These are phyloP conservation scores for Drosophila infuscata DNA, from an alignment of 2,888 invertebrate genomes.

Conservation along the genomic window DNA sequence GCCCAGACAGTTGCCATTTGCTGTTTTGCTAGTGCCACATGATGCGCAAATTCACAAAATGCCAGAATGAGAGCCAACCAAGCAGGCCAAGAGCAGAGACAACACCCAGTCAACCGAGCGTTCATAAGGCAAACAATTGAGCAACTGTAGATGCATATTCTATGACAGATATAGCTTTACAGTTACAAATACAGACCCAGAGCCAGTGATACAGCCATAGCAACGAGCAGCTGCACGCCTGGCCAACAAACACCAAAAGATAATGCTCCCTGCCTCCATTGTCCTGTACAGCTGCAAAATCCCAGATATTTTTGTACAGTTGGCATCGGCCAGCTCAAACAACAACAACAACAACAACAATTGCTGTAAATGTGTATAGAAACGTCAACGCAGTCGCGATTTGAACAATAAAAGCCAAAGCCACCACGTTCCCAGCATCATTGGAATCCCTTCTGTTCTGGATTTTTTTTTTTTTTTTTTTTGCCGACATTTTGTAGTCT, in stretches of 20 bases:
- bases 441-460: slow-evolving; percentile 17
- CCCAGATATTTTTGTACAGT: slow-evolving; percentile 36
- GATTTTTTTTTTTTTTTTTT: not conserved
- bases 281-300: slow-evolving; percentile 45
- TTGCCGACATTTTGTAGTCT: slow-evolving; percentile 13
- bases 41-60: slow-evolving; percentile 75
- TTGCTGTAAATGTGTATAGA: slow-evolving; percentile 36
- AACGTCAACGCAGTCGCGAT: slow-evolving; percentile 36
- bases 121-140: slow-evolving; percentile 54
- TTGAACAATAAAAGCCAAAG: slow-evolving; percentile 50
- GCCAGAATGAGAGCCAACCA: slow-evolving; percentile 65
- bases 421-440: slow-evolving; percentile 28
- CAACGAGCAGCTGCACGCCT: slow-evolving; percentile 33
- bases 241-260: slow-evolving; percentile 47
- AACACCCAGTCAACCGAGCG: slow-evolving; percentile 58
- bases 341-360: slow-evolving; percentile 39
- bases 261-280: slow-evolving; percentile 50
- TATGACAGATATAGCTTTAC: slow-evolving; percentile 29
- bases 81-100: slow-evolving; percentile 70
- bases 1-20: slow-evolving; percentile 63
- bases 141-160: slow-evolving; percentile 55
- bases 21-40: slow-evolving; percentile 70
- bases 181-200: slow-evolving; percentile 23
- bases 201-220: slow-evolving; percentile 28
- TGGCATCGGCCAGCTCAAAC: slow-evolving; percentile 31